Evolutionary conservation across 2,888 invertebrate species (phyloP).

Genomic region (Tachina lurida): DNA sequence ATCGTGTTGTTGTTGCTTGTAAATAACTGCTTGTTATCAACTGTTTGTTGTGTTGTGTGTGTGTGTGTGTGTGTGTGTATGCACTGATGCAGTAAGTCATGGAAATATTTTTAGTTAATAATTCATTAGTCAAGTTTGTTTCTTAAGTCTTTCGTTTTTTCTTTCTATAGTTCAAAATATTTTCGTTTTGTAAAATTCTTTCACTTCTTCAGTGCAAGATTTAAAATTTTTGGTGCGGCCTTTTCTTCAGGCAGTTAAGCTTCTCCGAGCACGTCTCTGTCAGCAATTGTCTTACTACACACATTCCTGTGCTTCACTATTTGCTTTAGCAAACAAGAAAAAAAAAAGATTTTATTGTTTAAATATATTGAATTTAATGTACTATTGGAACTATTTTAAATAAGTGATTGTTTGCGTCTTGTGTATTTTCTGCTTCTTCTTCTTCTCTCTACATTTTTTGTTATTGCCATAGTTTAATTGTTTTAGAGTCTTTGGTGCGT

Average conservation of each 20-base stretch:
- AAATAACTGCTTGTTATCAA: slow-evolving; percentile 13
- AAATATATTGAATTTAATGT: slow-evolving; percentile 11
- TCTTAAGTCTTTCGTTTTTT: slow-evolving; percentile 38
- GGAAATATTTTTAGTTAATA: slow-evolving; percentile 36
- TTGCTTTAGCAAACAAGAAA: slow-evolving; percentile 12
- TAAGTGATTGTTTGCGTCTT: slow-evolving; percentile 32
- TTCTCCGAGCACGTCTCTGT: slow-evolving; percentile 62
- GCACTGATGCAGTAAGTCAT: not conserved
- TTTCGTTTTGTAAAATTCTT: slow-evolving; percentile 9
- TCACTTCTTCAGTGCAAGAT: slow-evolving; percentile 23
- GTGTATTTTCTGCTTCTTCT: slow-evolving; percentile 12
- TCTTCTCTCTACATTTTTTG: slow-evolving; percentile 2
- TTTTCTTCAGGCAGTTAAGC: slow-evolving; percentile 22
- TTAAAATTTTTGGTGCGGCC: slow-evolving; percentile 41
- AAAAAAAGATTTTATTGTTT: slow-evolving; percentile 11
- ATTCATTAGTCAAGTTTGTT: slow-evolving; percentile 38
- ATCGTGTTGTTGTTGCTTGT: not conserved
- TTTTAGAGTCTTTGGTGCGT: slow-evolving; percentile 56
- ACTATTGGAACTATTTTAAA: slow-evolving; percentile 65
- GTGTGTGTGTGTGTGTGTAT: too few relatives aligned
- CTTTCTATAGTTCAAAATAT: not conserved
- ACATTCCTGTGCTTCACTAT: slow-evolving; percentile 15
- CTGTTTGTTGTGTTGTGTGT: not conserved
- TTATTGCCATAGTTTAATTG: slow-evolving; percentile 49
- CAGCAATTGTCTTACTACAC: slow-evolving; percentile 55